Conservation (phyloP, 35 echinoderm and acorn worm genomes). For the Holothuria glaberrima region DNA sequence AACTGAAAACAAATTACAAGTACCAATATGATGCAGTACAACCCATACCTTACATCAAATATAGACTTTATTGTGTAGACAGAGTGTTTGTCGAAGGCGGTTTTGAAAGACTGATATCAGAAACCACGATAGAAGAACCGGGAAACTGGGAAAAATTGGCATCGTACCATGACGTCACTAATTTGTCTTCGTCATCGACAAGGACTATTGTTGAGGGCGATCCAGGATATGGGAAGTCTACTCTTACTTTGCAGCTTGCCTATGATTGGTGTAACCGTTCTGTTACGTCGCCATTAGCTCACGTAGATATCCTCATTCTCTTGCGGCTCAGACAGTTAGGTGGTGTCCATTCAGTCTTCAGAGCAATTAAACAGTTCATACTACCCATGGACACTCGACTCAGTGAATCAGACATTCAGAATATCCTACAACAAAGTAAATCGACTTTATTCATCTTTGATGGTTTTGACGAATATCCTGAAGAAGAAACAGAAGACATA, state of each 20-base stretch:
- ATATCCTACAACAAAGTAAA: not conserved
- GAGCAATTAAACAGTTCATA: not conserved
- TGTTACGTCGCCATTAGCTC: not conserved
- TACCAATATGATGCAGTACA: not conserved
- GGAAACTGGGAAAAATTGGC: not conserved
- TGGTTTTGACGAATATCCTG: constrained; percentile 21
- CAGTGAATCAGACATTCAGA: not conserved
- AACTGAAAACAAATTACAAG: not conserved
- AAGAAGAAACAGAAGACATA: not conserved
- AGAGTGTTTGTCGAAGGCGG: constrained; percentile 5
- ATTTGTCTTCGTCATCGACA: not conserved
- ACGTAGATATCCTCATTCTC: not conserved
- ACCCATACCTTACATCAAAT: not conserved
- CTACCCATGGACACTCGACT: not conserved
- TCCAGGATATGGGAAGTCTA: constrained; percentile 9
- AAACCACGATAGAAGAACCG: not conserved
- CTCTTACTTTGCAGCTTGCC: not conserved
- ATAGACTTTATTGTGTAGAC: not conserved
- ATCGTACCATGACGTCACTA: not conserved
- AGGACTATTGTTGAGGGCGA: constrained; percentile 13
- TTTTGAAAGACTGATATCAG: not conserved
- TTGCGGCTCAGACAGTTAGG: constrained; percentile 1
- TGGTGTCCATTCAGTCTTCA: not conserved
- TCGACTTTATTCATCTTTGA: constrained; percentile 5
- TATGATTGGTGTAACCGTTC: not conserved